Percentiles rank a stretch among this genome's conserved stretches.
Evolutionary conservation across 1,140 invertebrate species (phyloP).

Genomic region (Stenopsyche tienmushanensis): DNA sequence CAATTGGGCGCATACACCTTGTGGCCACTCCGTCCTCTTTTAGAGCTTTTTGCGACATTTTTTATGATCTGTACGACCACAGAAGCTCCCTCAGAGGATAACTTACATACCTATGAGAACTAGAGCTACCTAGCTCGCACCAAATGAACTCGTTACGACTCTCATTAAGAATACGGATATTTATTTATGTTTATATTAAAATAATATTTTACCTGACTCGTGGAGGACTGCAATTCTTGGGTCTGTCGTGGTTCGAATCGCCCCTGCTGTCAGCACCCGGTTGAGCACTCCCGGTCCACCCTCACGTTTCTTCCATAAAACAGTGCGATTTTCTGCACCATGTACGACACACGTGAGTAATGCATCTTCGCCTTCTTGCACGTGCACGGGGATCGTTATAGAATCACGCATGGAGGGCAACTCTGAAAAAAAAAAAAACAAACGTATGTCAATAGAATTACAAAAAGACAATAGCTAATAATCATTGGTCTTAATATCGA

Average conservation of each 20-base stretch:
- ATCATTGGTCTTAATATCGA: neutral
- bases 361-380: constrained; percentile 69
- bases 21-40: too few species aligned
- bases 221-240: constrained; percentile 69
- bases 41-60: too few species aligned
- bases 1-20: too few species aligned
- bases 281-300: constrained; percentile 64
- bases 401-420: constrained; percentile 20
- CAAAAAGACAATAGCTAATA: neutral
- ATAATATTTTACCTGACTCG: constrained; percentile 55
- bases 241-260: constrained; percentile 69
- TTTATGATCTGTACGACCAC: too few species aligned
- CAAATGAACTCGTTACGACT: too few species aligned
- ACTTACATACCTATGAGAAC: too few species aligned
- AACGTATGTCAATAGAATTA: too few species aligned
- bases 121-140: too few species aligned
- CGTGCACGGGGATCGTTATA: constrained; percentile 41
- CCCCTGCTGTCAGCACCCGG: constrained; percentile 75
- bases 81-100: too few species aligned
- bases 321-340: constrained; percentile 62
- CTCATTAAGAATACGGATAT: too few species aligned
- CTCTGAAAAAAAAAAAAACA: constrained; percentile 21
- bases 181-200: too few species aligned
- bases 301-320: constrained; percentile 56
- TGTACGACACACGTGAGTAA: constrained; percentile 75